phyloP scores from a whole-genome alignment of 2,113 vertebrate species.

The Nyctereutes procyonoides region DNA sequence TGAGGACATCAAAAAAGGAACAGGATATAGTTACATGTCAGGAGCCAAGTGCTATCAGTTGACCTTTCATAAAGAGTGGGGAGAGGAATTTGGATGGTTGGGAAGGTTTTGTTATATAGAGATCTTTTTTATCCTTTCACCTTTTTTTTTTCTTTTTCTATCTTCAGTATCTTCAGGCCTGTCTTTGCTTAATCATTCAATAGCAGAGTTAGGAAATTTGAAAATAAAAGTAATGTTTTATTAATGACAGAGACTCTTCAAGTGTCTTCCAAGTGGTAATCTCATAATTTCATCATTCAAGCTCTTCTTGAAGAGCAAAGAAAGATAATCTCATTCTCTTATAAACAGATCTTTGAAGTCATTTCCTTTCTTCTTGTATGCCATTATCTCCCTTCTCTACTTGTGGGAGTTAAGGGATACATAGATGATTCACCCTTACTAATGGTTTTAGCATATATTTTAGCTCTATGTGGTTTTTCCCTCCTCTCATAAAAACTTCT shows the following conservation, averaged over 20 bases:
- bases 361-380: neutral
- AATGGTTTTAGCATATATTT: neutral
- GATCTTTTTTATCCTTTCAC: neutral
- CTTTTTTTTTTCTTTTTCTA: neutral
- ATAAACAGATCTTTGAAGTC: neutral
- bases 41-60: conserved; percentile 68
- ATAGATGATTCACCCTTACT: neutral
- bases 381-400: neutral
- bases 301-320: neutral
- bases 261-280: neutral
- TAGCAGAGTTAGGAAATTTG: neutral
- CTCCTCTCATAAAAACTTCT: neutral
- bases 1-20: conserved; percentile 80
- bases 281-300: conserved; percentile 7
- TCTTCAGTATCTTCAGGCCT: neutral
- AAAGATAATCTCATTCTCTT: conserved; percentile 13
- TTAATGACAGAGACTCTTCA: conserved; percentile 7
- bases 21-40: conserved; percentile 69
- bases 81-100: conserved; percentile 48
- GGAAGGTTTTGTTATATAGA: conserved; percentile 30
- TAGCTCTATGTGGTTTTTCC: neutral
- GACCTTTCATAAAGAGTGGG: conserved; percentile 65
- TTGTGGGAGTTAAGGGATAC: neutral
- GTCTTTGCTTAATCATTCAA: conserved; percentile 41
- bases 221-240: conserved; percentile 33